Percentiles rank a stretch among this genome's conserved stretches.
phyloP scores from a whole-genome alignment of 2,797 vertebrate species.

The Pempheris klunzingeri region DNA sequence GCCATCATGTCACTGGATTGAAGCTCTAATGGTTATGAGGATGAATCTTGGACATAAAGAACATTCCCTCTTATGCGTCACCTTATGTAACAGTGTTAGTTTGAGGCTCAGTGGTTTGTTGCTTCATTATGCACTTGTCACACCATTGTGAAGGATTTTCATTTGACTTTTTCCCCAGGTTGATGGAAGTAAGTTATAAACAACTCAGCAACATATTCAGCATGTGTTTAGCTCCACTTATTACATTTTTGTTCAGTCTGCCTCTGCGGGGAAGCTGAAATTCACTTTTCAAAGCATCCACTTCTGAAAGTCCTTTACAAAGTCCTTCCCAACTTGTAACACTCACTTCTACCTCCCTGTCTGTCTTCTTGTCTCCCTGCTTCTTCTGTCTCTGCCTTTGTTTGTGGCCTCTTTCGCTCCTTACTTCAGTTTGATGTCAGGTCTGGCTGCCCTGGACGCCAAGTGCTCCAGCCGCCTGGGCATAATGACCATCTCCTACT shows the following conservation, averaged over 20 bases:
- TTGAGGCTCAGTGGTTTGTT: background rate
- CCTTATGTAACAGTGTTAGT: background rate
- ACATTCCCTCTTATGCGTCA: background rate
- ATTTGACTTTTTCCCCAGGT: too few species aligned
- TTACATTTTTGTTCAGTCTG: conserved; percentile 1
- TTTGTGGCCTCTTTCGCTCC: background rate
- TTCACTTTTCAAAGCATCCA: background rate
- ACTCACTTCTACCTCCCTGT: background rate
- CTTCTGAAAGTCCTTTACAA: background rate
- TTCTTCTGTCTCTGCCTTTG: background rate
- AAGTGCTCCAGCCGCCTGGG: conserved; percentile 98
- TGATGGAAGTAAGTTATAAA: background rate
- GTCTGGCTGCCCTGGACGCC: conserved; percentile 95
- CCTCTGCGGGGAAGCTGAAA: background rate
- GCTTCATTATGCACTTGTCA: background rate
- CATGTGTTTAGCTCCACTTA: background rate
- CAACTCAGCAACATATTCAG: background rate
- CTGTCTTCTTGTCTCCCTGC: background rate
- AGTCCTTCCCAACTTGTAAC: background rate
- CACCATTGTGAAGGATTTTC: background rate
- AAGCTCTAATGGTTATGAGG: background rate
- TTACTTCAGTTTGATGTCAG: conserved; percentile 93
- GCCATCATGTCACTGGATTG: background rate
- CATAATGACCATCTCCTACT: conserved; percentile 97
- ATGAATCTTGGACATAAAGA: background rate